phyloP scores from a whole-genome alignment of 2,888 invertebrate species.

The Apeira syringaria region DNA sequence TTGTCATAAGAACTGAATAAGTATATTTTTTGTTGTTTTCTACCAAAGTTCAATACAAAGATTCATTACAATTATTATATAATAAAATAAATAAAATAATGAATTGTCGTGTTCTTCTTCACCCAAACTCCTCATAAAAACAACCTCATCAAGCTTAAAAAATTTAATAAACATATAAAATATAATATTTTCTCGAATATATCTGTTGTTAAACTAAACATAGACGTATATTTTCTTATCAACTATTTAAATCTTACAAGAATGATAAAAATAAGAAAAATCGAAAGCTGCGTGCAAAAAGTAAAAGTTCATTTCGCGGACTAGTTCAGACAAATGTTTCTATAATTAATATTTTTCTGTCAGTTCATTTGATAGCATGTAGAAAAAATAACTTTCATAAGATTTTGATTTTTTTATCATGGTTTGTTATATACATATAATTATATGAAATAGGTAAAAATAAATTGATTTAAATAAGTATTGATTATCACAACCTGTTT shows the following conservation, averaged over 20 bases:
- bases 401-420: no score
- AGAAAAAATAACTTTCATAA: no score
- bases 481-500: no score
- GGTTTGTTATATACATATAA: no score
- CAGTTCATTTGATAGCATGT: no score
- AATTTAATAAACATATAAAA: conserved; percentile 26
- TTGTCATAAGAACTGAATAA: no score
- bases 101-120: not conserved
- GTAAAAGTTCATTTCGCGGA: not conserved
- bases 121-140: not conserved
- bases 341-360: no score
- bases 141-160: conserved; percentile 9
- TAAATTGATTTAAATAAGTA: no score
- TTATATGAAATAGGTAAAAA: no score
- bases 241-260: conserved; percentile 10
- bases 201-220: conserved; percentile 17
- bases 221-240: conserved; percentile 9
- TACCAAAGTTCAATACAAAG: conserved; percentile 8
- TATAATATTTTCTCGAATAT: conserved; percentile 18
- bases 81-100: conserved; percentile 3
- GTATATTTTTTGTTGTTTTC: not conserved
- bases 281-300: conserved; percentile 11
- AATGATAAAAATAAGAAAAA: not conserved
- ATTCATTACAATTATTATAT: conserved; percentile 10
- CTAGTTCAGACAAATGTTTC: not conserved